Base-by-base conservation (phyloP, 2,888 invertebrate species). In the Athrips mouffetella region DNA sequence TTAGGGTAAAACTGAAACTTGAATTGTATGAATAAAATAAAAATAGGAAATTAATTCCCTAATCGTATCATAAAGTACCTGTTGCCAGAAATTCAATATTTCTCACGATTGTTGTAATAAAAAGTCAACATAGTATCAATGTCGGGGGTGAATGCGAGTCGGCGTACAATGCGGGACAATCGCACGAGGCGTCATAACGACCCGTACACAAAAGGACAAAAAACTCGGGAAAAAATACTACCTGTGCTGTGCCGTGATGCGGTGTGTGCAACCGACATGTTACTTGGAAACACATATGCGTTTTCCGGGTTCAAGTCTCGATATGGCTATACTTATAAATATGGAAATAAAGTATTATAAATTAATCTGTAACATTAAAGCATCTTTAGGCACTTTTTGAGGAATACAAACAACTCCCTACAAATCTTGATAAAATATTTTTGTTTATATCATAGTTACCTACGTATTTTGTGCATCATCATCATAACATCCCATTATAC, bases 61-160 rank as follows among this genome's bases (percentile, higher is more conserved):
- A 27, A 27, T 8, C 27, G 8, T 5, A 4, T 8, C 7, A 5
- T n/a, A 27, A 27, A 27, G 3, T 27, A 27, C 8, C 27, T 27
- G 27, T 27, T 8, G 8, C 27, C 27, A 2, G n/a, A 5, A 5
- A 8, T n/a, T 8, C 27, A n/a, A 27, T 8, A 7, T 27, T 39
- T 39, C 39, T 39, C 39, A 39, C 21, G 23, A 21, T 39, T 20
- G 15, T 10, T 16, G 4, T 21, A 39, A 39, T 39, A 39, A 39
- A 39, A 39, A 10, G 39, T 20, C 39, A 35, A 18, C 35, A 33
- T 33, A 39, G 39, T 39, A 39, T 39, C 39, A 21, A 39, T 39
- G 16, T 39, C 39, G 5, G 16, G n/a, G 33, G 3, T 37, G 20
- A 20, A 37, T 39, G 7, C 13, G n/a, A 31, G 37, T 39, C n/a